Evolutionary conservation across 2,113 vertebrate species (phyloP).

Genomic region (Tyto alba): DNA sequence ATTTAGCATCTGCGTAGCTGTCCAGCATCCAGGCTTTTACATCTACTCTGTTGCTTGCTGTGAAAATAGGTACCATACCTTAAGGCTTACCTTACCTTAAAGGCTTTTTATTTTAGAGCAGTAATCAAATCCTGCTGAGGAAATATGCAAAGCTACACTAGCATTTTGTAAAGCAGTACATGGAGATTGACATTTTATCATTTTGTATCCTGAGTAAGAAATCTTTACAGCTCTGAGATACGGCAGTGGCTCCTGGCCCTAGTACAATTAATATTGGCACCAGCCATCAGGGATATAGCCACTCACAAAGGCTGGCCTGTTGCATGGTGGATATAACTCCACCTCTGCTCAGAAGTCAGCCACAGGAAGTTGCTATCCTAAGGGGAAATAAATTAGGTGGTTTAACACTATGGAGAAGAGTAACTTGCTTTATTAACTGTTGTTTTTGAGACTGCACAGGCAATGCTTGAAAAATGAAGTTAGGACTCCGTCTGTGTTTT

Average conservation of each 20-base stretch:
- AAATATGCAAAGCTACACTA: neutral
- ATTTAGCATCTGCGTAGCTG: neutral
- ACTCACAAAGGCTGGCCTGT: neutral
- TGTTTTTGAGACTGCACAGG: slow-evolving; percentile 13
- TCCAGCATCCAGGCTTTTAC: neutral
- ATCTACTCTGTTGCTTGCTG: neutral
- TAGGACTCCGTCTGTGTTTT: neutral
- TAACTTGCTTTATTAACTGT: slow-evolving; percentile 13
- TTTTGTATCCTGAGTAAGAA: neutral
- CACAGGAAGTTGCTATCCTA: neutral
- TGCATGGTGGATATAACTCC: neutral
- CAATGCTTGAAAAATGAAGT: slow-evolving; percentile 4
- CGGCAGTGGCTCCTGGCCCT: neutral
- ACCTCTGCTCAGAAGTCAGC: neutral
- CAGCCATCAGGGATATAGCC: neutral
- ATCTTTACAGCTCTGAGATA: neutral
- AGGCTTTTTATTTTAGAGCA: neutral
- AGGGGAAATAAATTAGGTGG: neutral
- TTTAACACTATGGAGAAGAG: neutral
- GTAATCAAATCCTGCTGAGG: neutral
- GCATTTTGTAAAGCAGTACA: neutral
- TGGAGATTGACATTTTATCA: neutral
- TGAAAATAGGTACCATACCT: neutral
- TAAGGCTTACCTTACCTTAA: no score
- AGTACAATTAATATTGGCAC: neutral